Base-by-base conservation (phyloP, 1,140 invertebrate genomes). In the Lepidurus couesii region DNA sequence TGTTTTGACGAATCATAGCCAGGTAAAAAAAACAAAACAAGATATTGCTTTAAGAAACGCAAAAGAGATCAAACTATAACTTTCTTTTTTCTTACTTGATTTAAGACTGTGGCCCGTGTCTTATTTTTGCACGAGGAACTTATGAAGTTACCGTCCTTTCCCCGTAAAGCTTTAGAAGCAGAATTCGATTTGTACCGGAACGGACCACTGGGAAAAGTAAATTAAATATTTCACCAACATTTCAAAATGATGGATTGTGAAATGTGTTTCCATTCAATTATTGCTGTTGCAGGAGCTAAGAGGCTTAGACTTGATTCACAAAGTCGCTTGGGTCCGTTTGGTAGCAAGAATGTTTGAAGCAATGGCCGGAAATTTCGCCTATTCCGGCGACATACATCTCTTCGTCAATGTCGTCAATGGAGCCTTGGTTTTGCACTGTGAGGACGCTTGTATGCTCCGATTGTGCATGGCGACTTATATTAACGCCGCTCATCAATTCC, bases 101-200 rank as follows among this genome's bases (percentile, higher is more conserved):
- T 84, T 80, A 84, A 93, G 90, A 91, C 97, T 10, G 94, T 97
- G 2, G 96, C 98, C 87, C 89, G 93, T 76, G 96, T 98, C 1
- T 95, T 98, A n/a, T 99, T 99, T 84, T 88, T 99, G 11, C 97
- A 99, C 85, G 98, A 99, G 84, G 98, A 99, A 86, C 88, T 99
- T 0, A 98, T 98, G 90, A 99, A 99, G 86, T 86, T 99, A 43
- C 98, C 97, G 0, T 95, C 97, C 0, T 99, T 99, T 86, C 98
- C 98, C 0, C 89, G 98, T 75, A 99, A 99, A 87, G 96, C 97
- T 13, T 86, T 99, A 0, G 98, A 99, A 86, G 93, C 96, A 16
- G 97, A 99, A 85, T 90, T 99, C 80, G 92, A 95, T 84, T 87
- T 99, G 47, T 97, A 98, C 85, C 92, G 93, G 85, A 91, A 93